Percentiles rank a stretch among this genome's conserved stretches.
Evolutionary conservation across 2,797 vertebrate species (phyloP).

Genomic region (Hippocampus kuda): DNA sequence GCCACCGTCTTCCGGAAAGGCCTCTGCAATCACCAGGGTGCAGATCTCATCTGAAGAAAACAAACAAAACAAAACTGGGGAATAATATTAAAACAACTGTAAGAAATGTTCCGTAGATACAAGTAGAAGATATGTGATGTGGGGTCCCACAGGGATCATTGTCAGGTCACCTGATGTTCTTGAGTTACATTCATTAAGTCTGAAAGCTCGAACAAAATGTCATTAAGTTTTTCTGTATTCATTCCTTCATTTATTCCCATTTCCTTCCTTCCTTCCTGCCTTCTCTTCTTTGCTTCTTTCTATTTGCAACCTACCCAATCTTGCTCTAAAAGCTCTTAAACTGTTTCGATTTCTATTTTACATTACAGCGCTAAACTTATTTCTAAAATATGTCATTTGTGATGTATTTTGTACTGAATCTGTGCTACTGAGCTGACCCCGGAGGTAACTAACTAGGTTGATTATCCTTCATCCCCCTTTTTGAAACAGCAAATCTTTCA

Average conservation of each 20-base stretch:
- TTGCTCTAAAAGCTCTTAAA: no score
- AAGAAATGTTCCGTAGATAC: not conserved
- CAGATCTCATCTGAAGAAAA: slow-evolving; percentile 86
- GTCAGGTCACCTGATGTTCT: not conserved
- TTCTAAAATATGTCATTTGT: no score
- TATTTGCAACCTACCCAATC: no score
- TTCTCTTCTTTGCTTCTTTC: no score
- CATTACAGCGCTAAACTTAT: no score
- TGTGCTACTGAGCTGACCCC: not conserved
- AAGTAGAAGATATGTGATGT: not conserved
- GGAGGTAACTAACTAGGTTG: not conserved
- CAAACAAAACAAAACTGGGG: not conserved
- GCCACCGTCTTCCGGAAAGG: slow-evolving; percentile 92
- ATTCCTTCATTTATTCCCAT: no score
- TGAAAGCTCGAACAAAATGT: not conserved
- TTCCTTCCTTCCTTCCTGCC: no score
- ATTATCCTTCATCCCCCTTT: not conserved
- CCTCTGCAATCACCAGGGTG: slow-evolving; percentile 92
- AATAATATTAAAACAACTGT: not conserved
- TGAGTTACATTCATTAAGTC: not conserved
- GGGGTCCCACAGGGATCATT: slow-evolving; percentile 1
- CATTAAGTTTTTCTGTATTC: not conserved
- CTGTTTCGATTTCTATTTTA: no score
- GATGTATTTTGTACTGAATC: not conserved
- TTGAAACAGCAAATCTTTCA: slow-evolving; percentile 2